These are phyloP conservation scores for Amphimallon solstitiale DNA, from an alignment of 2,888 invertebrate species.

Conservation along the genomic window DNA sequence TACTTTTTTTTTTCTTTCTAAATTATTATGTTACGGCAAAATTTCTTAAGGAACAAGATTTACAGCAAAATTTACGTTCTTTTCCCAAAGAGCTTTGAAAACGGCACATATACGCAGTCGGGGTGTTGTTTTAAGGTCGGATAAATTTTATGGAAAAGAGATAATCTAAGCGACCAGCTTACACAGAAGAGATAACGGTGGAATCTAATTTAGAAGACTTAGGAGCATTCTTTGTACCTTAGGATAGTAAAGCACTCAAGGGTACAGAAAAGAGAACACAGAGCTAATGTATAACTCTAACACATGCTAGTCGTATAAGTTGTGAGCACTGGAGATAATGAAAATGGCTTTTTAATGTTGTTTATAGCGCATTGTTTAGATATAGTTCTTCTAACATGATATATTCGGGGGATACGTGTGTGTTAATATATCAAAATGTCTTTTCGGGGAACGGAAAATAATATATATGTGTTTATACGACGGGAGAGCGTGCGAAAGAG, in stretches of 20 bases:
- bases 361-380: slow-evolving; percentile 10
- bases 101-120: slow-evolving; percentile 3
- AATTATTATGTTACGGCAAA: too few species aligned
- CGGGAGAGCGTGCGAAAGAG: too few species aligned
- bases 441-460: too few species aligned
- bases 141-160: slow-evolving; percentile 21
- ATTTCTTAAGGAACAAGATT: too few species aligned
- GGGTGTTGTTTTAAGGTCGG: slow-evolving; percentile 5
- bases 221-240: slow-evolving; percentile 25
- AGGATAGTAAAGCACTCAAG: slow-evolving; percentile 15
- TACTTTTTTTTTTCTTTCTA: too few species aligned
- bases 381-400: neutral
- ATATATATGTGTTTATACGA: too few species aligned
- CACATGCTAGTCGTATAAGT: slow-evolving; percentile 26
- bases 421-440: too few species aligned
- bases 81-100: neutral
- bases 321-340: slow-evolving; percentile 12
- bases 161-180: slow-evolving; percentile 26
- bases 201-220: slow-evolving; percentile 29
- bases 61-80: neutral
- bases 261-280: neutral
- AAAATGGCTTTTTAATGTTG: slow-evolving; percentile 26
- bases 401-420: neutral
- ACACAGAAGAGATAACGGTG: slow-evolving; percentile 21
- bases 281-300: slow-evolving; percentile 18